Percentiles rank a stretch among this genome's conserved stretches.
phyloP scores from a whole-genome alignment of 2,113 vertebrate genomes.

The Paralichthys olivaceus region DNA sequence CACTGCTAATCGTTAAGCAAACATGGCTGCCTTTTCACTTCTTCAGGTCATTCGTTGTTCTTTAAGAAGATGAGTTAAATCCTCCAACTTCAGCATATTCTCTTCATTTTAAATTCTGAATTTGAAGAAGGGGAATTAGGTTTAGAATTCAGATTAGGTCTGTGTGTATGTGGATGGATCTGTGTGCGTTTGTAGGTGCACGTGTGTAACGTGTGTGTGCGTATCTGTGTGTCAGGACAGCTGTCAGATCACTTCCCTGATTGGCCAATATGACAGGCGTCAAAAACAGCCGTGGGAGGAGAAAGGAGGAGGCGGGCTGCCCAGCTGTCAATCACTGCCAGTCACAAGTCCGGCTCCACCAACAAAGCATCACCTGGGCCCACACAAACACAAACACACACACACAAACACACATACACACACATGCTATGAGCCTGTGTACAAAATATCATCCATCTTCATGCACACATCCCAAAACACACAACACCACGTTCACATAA shows the following conservation, averaged over 20 bases:
- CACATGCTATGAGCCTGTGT: slow-evolving; percentile 22
- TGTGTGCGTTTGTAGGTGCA: slow-evolving; percentile 46
- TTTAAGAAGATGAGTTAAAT: too few species aligned
- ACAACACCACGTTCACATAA: slow-evolving; percentile 34
- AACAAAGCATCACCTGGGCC: slow-evolving; percentile 79
- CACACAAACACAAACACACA: slow-evolving; percentile 44
- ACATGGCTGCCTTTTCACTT: slow-evolving; percentile 46
- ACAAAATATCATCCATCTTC: slow-evolving; percentile 59
- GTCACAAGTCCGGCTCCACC: slow-evolving; percentile 64
- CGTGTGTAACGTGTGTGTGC: slow-evolving; percentile 18
- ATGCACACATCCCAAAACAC: slow-evolving; percentile 34
- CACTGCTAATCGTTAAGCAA: slow-evolving; percentile 83
- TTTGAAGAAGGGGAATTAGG: background rate
- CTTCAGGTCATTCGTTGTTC: background rate
- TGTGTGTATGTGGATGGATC: too few species aligned
- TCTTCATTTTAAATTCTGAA: background rate
- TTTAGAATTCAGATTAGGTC: background rate
- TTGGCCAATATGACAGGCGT: slow-evolving; percentile 85
- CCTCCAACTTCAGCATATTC: background rate
- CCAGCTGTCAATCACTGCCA: slow-evolving; percentile 86
- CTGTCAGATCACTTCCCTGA: slow-evolving; percentile 83
- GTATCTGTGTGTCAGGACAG: slow-evolving; percentile 47
- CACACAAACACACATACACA: slow-evolving; percentile 13
- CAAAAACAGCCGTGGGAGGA: slow-evolving; percentile 80
- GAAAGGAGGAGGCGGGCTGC: slow-evolving; percentile 77